Percentiles rank a stretch among this genome's conserved stretches.
Conservation (phyloP, 2,113 vertebrate genomes). For the Orthonyx spaldingii region DNA sequence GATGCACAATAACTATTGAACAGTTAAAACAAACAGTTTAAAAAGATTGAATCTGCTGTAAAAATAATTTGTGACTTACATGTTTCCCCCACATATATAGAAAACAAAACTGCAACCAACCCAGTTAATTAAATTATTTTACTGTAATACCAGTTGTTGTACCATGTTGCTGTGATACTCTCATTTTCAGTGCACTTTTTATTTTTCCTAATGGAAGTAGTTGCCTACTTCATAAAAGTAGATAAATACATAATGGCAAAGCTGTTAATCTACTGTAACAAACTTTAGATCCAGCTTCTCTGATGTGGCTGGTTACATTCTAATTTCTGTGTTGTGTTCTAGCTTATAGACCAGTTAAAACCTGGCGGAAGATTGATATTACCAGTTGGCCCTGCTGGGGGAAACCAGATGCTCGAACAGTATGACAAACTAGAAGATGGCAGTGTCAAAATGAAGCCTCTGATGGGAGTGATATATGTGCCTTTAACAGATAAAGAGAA, state of each 20-base stretch:
- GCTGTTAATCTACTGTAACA: background rate
- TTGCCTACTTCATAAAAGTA: background rate
- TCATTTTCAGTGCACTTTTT: background rate
- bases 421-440: constrained; percentile 97
- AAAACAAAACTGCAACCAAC: background rate
- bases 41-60: background rate
- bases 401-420: constrained; percentile 99
- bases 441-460: constrained; percentile 97
- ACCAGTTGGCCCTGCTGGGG: constrained; percentile 94
- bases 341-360: constrained; percentile 98
- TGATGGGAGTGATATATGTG: constrained; percentile 99
- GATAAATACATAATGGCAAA: background rate
- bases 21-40: background rate
- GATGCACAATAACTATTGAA: background rate
- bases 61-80: background rate
- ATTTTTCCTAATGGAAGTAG: background rate
- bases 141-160: background rate
- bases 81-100: background rate
- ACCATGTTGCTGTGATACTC: background rate
- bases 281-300: constrained; percentile 1
- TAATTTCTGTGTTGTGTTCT: constrained; percentile 58
- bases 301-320: constrained; percentile 28
- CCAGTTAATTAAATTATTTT: background rate
- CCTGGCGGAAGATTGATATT: constrained; percentile 95
- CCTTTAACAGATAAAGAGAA: constrained; percentile 99